A percentile compares a stretch with the other conserved stretches of the same genome.
phyloP scores from a whole-genome alignment of 2,113 vertebrate genomes.

The Podarcis raffonei region DNA sequence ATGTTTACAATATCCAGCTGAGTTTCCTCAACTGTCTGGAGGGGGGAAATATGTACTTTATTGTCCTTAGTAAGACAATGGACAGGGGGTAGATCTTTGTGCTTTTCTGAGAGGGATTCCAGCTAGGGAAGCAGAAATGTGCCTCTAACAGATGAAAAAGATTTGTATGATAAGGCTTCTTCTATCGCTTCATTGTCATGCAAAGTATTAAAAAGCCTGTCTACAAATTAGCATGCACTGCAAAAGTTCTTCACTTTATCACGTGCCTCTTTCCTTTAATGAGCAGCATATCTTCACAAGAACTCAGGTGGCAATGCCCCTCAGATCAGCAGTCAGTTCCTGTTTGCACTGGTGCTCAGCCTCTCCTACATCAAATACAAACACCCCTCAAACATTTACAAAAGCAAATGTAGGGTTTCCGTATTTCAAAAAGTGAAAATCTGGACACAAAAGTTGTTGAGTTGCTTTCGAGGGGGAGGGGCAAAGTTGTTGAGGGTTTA shows the following conservation, averaged over 20 bases:
- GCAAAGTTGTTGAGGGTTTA: no score
- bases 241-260: not conserved
- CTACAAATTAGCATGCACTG: not conserved
- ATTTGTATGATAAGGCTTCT: not conserved
- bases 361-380: no score
- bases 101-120: not conserved
- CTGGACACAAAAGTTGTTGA: no score
- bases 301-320: no score
- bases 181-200: not conserved
- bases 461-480: no score
- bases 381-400: no score
- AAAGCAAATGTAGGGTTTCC: no score
- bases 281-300: no score
- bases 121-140: not conserved
- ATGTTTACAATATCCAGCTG: not conserved
- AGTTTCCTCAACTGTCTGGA: not conserved
- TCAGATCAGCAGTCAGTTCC: no score
- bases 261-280: not conserved
- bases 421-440: no score
- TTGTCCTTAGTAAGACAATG: constrained; percentile 3
- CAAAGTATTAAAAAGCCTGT: not conserved
- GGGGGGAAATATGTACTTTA: not conserved
- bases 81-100: not conserved
- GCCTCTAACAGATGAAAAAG: not conserved
- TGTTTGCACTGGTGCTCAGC: no score